phyloP scores from a whole-genome alignment of 2,888 invertebrate genomes.

The Erebia palarica region DNA sequence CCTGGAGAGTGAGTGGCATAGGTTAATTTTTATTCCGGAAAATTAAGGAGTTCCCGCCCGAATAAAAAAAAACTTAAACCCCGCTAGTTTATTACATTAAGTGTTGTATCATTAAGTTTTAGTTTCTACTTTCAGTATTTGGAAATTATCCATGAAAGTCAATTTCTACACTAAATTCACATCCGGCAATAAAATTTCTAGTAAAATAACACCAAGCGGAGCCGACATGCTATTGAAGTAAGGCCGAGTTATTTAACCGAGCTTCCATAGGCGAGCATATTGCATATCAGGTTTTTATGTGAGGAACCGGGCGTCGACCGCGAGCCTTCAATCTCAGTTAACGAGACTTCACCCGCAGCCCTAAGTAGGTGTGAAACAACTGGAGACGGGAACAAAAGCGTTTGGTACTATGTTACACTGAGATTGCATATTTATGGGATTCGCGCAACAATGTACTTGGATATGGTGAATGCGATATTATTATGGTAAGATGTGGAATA shows the following conservation, averaged over 20 bases:
- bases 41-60: too few species aligned
- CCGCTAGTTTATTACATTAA: too few species aligned
- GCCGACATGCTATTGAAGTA: slow-evolving; percentile 34
- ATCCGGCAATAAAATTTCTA: slow-evolving; percentile 9
- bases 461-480: slow-evolving; percentile 16
- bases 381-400: slow-evolving; percentile 65
- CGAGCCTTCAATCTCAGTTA: slow-evolving; percentile 74
- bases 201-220: slow-evolving; percentile 32
- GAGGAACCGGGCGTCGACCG: slow-evolving; percentile 69
- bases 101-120: too few species aligned
- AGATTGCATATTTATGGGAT: slow-evolving; percentile 47
- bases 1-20: too few species aligned
- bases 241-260: slow-evolving; percentile 46
- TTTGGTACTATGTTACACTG: slow-evolving; percentile 45
- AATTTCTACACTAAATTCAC: slow-evolving; percentile 13
- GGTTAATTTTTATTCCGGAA: too few species aligned
- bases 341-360: slow-evolving; percentile 63
- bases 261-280: slow-evolving; percentile 48
- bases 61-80: too few species aligned
- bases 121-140: background rate
- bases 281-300: slow-evolving; percentile 54
- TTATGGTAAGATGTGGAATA: slow-evolving; percentile 3
- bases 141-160: background rate
- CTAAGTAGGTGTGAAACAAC: slow-evolving; percentile 77
- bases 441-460: slow-evolving; percentile 29